Evolutionary conservation across 2,113 vertebrate genomes (phyloP).

Genomic region (Erythrocercus mccallii): DNA sequence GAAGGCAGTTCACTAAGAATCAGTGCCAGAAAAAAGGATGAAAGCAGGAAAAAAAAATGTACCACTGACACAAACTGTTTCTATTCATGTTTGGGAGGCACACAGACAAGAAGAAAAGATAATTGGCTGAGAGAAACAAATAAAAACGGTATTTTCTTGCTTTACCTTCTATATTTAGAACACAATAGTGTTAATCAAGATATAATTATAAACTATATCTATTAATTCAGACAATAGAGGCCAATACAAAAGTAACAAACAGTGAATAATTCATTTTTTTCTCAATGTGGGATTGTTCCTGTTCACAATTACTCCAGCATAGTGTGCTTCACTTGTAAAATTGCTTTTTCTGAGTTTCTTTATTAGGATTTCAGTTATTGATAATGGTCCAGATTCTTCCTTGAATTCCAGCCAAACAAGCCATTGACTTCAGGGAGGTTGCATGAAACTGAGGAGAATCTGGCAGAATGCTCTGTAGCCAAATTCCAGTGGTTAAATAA

Average conservation of each 20-base stretch:
- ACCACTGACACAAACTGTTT: conserved; percentile 64
- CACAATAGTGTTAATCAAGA: conserved; percentile 55
- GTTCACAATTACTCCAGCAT: conserved; percentile 9
- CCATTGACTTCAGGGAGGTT: conserved; percentile 52
- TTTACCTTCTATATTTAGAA: conserved; percentile 60
- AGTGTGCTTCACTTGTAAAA: conserved; percentile 16
- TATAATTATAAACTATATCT: conserved; percentile 48
- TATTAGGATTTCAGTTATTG: conserved; percentile 48
- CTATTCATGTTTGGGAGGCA: conserved; percentile 67
- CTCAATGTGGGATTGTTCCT: background rate
- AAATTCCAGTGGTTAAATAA: conserved; percentile 58
- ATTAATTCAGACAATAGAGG: conserved; percentile 47
- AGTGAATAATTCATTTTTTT: conserved; percentile 26
- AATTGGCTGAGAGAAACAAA: conserved; percentile 58
- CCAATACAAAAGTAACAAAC: conserved; percentile 31
- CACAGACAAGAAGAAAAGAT: conserved; percentile 56
- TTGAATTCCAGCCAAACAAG: conserved; percentile 47
- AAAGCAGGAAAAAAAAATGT: conserved; percentile 41
- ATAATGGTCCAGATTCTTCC: conserved; percentile 40
- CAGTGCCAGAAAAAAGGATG: conserved; percentile 57
- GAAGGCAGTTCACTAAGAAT: conserved; percentile 60
- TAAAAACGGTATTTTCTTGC: conserved; percentile 59
- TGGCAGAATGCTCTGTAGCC: conserved; percentile 47
- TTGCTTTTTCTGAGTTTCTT: conserved; percentile 34
- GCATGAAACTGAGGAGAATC: conserved; percentile 22